These are phyloP conservation scores for Pseudorhiza aurosa DNA, from an alignment of 30 jellyfish, hydroid and myxozoan genomes.

Conservation along the genomic window DNA sequence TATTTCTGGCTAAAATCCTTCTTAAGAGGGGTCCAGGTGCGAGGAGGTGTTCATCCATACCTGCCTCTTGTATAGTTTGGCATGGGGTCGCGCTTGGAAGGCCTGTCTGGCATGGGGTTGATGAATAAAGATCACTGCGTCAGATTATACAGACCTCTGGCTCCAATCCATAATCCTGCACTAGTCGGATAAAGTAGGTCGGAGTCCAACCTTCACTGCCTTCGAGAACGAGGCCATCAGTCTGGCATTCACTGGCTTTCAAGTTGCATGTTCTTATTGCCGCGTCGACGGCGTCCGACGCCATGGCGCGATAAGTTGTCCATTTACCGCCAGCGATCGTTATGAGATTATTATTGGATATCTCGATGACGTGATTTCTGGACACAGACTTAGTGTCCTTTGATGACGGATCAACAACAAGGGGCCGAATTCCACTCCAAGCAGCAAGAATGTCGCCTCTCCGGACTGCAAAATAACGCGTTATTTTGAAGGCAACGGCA, in stretches of 20 bases:
- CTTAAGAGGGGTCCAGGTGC: no score
- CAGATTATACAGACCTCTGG: constrained; percentile 79
- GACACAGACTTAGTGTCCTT: constrained; percentile 92
- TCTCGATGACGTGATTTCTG: constrained; percentile 90
- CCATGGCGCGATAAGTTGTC: constrained; percentile 99
- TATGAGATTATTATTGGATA: constrained; percentile 72
- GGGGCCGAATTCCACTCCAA: constrained; percentile 99
- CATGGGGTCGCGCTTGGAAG: no score
- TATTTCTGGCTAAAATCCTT: no score
- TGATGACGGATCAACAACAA: constrained; percentile 89
- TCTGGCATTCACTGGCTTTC: constrained; percentile 43
- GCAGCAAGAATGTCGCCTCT: constrained; percentile 91
- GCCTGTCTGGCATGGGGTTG: no score
- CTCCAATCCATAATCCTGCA: constrained; percentile 90
- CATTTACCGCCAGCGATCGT: constrained; percentile 99
- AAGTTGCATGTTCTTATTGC: constrained; percentile 54
- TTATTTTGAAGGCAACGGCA: no score
- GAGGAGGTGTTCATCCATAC: no score
- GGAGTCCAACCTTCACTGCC: constrained; percentile 99
- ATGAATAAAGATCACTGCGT: no score
- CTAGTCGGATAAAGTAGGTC: constrained; percentile 68
- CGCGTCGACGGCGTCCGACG: constrained; percentile 90
- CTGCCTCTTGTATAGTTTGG: no score
- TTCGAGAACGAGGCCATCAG: constrained; percentile 78
- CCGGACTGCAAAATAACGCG: constrained; percentile 85